Conservation (phyloP, 2,113 vertebrate genomes). For the Symphodus melops region DNA sequence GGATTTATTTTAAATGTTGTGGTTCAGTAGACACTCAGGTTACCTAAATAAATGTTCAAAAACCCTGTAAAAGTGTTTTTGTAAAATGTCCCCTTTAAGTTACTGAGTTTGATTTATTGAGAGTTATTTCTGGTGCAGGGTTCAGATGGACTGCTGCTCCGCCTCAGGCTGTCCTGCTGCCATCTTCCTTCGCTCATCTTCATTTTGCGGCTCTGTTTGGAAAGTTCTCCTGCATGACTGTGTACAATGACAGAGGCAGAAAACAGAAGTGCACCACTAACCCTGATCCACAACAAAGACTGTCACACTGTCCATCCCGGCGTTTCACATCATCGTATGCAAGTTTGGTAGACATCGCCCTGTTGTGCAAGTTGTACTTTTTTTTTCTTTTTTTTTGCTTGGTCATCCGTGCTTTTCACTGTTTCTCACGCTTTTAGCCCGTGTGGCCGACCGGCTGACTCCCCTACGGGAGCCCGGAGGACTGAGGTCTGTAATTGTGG, state of each 20-base stretch:
- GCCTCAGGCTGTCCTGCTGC: neutral
- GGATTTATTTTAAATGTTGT: too few species aligned
- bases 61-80: too few species aligned
- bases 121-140: neutral
- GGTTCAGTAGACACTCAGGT: too few species aligned
- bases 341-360: neutral
- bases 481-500: conserved; percentile 69
- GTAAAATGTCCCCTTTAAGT: too few species aligned
- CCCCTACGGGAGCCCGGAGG: conserved; percentile 25
- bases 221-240: neutral
- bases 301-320: too few species aligned
- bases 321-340: too few species aligned
- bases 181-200: neutral
- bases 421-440: conserved; percentile 21
- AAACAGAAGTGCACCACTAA: neutral
- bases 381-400: too few species aligned
- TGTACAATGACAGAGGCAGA: neutral
- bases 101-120: neutral
- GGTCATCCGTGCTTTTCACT: conserved; percentile 6
- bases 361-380: neutral
- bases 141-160: neutral
- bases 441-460: conserved; percentile 12
- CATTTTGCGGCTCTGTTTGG: neutral
- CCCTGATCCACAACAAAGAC: too few species aligned
- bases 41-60: too few species aligned